A percentile compares a stretch with the other conserved stretches of the same genome.
Conservation (phyloP, 2,797 vertebrate genomes). For the Megalops cyprinoides region DNA sequence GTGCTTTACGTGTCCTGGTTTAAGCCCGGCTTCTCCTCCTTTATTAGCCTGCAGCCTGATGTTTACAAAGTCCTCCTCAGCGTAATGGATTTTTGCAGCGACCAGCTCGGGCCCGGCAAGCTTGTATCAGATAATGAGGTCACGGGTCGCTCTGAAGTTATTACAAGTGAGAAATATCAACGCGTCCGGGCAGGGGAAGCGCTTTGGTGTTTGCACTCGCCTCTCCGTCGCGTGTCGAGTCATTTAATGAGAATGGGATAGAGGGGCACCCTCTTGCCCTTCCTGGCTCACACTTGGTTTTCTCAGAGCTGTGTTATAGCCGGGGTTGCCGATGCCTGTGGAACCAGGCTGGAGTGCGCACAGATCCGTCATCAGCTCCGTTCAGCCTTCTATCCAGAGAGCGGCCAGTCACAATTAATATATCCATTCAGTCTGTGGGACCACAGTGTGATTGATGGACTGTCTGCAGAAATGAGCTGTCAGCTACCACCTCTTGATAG, state of each 20-base stretch:
- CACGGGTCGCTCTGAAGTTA: constrained; percentile 34
- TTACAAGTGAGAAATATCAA: constrained; percentile 4
- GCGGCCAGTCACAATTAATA: no score
- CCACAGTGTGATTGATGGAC: no score
- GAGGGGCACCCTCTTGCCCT: neutral
- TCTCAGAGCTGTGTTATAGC: no score
- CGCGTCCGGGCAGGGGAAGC: no score
- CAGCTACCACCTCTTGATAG: no score
- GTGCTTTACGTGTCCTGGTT: neutral
- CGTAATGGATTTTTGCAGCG: constrained; percentile 28
- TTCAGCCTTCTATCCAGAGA: no score
- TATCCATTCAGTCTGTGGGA: no score
- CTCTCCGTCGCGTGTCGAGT: neutral
- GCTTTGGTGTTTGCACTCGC: neutral
- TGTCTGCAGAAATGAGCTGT: no score
- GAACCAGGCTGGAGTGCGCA: no score
- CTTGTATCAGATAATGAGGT: constrained; percentile 33
- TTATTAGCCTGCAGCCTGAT: constrained; percentile 23
- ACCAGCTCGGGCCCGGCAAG: constrained; percentile 1
- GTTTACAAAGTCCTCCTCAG: constrained; percentile 7
- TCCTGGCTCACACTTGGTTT: no score
- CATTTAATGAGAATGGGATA: neutral
- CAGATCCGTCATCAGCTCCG: no score
- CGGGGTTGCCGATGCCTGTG: no score
- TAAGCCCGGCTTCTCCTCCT: neutral